Evolutionary conservation across 2,888 invertebrate genomes (phyloP).

Genomic region (Chrysotoxum bicinctum): DNA sequence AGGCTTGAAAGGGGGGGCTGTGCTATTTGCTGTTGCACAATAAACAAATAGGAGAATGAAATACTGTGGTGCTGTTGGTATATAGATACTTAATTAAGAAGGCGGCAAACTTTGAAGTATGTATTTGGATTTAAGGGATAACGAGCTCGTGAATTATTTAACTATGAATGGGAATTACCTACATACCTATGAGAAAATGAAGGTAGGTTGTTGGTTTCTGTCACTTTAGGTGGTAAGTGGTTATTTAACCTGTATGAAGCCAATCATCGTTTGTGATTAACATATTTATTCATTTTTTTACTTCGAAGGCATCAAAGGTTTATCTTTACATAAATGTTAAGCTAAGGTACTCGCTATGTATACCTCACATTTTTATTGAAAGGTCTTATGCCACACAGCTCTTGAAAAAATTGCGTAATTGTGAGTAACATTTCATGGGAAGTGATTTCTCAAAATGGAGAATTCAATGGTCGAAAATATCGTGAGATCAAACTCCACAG

Average conservation of each 20-base stretch:
- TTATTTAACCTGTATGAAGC: background rate
- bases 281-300: too few relatives aligned
- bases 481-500: too few relatives aligned
- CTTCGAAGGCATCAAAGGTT: too few relatives aligned
- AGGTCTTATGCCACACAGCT: too few relatives aligned
- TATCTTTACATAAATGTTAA: too few relatives aligned
- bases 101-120: constrained; percentile 19
- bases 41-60: constrained; percentile 8
- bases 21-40: constrained; percentile 52
- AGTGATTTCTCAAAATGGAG: too few relatives aligned
- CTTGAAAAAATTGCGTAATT: too few relatives aligned
- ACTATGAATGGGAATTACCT: constrained; percentile 22
- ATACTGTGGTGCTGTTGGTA: background rate
- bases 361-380: too few relatives aligned
- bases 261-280: too few relatives aligned
- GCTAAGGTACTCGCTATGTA: too few relatives aligned
- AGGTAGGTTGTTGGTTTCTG: background rate
- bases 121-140: constrained; percentile 15
- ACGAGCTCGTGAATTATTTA: constrained; percentile 33
- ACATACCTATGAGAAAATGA: background rate
- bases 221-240: background rate
- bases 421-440: too few relatives aligned
- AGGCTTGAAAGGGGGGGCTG: background rate
- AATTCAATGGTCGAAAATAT: too few relatives aligned
- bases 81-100: background rate